Base-by-base conservation (phyloP, 1,140 invertebrate genomes). In the Brachionus angularis region DNA sequence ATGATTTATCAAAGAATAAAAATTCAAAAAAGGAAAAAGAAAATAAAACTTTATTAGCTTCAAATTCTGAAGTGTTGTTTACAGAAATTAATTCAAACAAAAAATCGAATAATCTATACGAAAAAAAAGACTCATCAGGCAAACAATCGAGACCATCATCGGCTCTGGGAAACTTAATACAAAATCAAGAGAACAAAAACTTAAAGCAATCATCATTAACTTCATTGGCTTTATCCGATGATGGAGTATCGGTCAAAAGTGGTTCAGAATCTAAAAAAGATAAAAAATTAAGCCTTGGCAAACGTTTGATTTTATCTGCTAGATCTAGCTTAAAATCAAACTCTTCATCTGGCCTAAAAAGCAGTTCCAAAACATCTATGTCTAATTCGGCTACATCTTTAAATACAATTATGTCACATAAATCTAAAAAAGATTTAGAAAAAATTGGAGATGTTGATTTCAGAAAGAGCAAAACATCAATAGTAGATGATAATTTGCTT, bases 201-300 rank as follows among this genome's bases (percentile, higher is more conserved):
- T 62, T 50, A 1, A 50, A 67, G 29, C 42, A 46, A 46, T 8
- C 8, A 31, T 67, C 62, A 31, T 27, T 50, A 0, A 25, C 16
- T 21, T 67, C 42, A 8, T 46, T 50, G 5, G 47, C 31, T 50
- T 16, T 10, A 42, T 42, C 39, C 39, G 39, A 16, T 10, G 39
- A 42, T 10, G 16, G 39, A 16, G 10, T 42, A 16, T 10, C 10
- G 16, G 39, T 10, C 10, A 42, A 67, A 47, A 61, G 55, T 44
- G 27, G 31, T 47, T 8, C 46, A 29, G 16, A 36, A 18, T 31
- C 36, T 8, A 58, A 58, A 25, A 67, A 50, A 31, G 21, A 1
- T n/a, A 67, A 67, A 67, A 67, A 67, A 34, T 18, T 36, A 21
- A 67, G 62, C 18, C 14, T 67, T 14, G 62, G 62, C 29, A 67